These are phyloP conservation scores for Pterois miles DNA, from an alignment of 2,797 vertebrate genomes.

Conservation along the genomic window DNA sequence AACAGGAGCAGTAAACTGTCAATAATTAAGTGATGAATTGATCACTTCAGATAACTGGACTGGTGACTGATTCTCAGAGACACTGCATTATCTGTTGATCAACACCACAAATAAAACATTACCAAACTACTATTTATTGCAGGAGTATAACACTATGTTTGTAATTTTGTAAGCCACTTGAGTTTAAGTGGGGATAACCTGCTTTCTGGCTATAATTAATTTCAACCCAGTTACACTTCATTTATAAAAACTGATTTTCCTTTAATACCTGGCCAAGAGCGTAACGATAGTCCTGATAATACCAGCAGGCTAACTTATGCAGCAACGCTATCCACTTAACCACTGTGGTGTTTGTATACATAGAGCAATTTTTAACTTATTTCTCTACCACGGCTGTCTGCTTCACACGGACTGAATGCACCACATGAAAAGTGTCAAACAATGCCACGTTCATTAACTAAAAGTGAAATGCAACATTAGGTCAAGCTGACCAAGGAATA, in stretches of 20 bases:
- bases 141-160: background rate
- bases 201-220: background rate
- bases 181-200: background rate
- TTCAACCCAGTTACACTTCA: background rate
- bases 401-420: too few species aligned
- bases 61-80: background rate
- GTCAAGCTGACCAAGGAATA: too few species aligned
- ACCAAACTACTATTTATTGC: background rate
- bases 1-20: constrained; percentile 5
- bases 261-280: too few species aligned
- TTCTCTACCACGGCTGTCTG: too few species aligned
- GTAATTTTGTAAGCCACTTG: background rate
- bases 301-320: background rate
- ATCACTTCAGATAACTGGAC: background rate
- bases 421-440: too few species aligned
- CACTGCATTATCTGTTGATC: background rate
- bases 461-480: too few species aligned
- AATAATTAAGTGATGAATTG: constrained; percentile 22
- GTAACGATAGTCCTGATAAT: too few species aligned
- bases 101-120: background rate
- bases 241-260: too few species aligned
- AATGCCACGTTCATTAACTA: too few species aligned
- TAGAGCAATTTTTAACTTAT: background rate
- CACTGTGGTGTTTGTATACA: background rate
- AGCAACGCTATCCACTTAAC: background rate